phyloP scores from a whole-genome alignment of 37 sponge, comb jelly and placozoan genomes.

The Oscarella lobularis region DNA sequence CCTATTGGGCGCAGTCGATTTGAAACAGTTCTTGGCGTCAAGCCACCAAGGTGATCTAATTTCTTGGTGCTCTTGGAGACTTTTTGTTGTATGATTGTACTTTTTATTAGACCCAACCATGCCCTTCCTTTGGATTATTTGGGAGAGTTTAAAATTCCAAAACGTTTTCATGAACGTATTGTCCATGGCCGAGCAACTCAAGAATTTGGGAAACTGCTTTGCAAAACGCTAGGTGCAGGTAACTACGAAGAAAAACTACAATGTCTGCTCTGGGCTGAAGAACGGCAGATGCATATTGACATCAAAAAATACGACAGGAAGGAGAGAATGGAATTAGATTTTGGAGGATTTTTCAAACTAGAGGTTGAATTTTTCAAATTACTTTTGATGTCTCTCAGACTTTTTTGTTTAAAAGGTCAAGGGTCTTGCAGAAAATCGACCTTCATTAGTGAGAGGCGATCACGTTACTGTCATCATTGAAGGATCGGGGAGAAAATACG shows the following conservation, averaged over 20 bases:
- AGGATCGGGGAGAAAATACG: not conserved
- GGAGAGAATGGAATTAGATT: not conserved
- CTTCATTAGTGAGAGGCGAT: not conserved
- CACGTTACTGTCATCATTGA: not conserved
- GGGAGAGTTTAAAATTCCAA: not conserved
- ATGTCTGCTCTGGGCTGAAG: not conserved
- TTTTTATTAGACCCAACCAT: not conserved
- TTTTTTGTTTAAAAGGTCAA: not conserved
- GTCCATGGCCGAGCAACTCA: not conserved
- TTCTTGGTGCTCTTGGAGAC: no score
- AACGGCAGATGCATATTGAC: not conserved
- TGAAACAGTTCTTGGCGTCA: not conserved
- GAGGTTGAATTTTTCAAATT: not conserved
- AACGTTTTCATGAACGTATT: not conserved
- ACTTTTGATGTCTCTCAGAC: not conserved
- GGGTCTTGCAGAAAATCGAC: constrained; percentile 4
- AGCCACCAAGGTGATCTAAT: not conserved
- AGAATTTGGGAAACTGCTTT: not conserved
- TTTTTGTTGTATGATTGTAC: no score
- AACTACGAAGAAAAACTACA: not conserved
- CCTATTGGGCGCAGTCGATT: no score
- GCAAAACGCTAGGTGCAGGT: not conserved
- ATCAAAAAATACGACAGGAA: not conserved
- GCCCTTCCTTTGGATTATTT: no score
- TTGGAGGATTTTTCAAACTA: not conserved